Evolutionary conservation across 2,113 vertebrate species (phyloP).

Genomic region (Nyctibius bracteatus): DNA sequence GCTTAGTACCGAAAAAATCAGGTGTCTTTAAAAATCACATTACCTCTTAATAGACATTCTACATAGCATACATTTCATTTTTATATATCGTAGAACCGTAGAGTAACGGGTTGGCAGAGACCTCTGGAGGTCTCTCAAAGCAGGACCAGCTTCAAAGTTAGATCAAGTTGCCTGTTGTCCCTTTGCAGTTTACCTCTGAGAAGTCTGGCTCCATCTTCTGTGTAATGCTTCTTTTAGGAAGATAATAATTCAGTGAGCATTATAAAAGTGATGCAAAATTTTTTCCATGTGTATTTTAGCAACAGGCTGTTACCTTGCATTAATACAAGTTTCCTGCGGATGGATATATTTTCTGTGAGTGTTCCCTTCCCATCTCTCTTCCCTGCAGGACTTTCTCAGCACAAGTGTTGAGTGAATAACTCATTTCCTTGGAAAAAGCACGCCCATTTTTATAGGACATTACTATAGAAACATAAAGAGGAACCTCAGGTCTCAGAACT

Average conservation of each 20-base stretch:
- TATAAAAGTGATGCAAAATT: neutral
- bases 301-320: neutral
- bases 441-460: neutral
- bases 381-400: rapidly evolving
- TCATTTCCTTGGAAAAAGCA: constrained; percentile 43
- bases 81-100: neutral
- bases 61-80: neutral
- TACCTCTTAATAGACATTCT: neutral
- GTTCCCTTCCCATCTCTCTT: neutral
- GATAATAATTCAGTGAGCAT: neutral
- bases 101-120: neutral
- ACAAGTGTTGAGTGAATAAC: neutral
- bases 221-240: neutral
- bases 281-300: neutral
- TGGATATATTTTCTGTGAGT: neutral
- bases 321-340: neutral
- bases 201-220: neutral
- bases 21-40: neutral
- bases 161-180: neutral
- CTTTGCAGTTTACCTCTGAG: neutral
- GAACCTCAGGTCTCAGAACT: neutral
- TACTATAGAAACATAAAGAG: neutral
- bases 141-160: neutral
- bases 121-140: neutral
- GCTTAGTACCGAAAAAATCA: neutral